These are phyloP conservation scores for Suillia variegata DNA, from an alignment of 2,888 invertebrate genomes.

Conservation along the genomic window DNA sequence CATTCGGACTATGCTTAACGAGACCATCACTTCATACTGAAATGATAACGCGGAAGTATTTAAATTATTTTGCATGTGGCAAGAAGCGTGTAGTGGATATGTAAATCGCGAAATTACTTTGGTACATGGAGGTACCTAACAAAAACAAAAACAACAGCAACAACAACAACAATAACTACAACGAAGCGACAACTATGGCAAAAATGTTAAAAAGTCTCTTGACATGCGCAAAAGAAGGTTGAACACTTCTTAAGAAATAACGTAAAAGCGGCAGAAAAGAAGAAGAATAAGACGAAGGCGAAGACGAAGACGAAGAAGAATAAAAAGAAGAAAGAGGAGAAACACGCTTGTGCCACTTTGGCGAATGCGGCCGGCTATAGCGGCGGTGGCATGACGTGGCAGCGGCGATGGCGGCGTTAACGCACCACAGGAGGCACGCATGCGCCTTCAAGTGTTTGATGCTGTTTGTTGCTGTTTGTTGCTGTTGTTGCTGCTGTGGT, in stretches of 20 bases:
- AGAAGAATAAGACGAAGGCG: neutral
- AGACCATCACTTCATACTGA: too few species aligned
- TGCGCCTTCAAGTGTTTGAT: neutral
- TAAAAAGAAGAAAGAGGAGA: neutral
- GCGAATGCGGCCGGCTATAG: neutral
- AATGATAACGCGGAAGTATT: slow-evolving; percentile 12
- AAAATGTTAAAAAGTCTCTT: slow-evolving; percentile 6
- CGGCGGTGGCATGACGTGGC: neutral
- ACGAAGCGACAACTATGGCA: neutral
- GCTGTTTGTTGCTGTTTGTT: too few species aligned
- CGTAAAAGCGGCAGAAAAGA: neutral
- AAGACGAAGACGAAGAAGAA: neutral
- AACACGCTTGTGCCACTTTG: neutral
- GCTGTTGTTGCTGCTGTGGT: too few species aligned
- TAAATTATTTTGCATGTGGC: slow-evolving; percentile 6
- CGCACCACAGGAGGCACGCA: neutral
- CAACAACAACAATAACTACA: neutral
- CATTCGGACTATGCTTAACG: too few species aligned
- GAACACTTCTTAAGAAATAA: neutral
- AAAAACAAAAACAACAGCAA: neutral
- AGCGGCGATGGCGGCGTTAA: neutral
- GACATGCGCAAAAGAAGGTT: slow-evolving; percentile 9
- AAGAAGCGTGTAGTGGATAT: neutral
- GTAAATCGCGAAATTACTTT: slow-evolving; percentile 1
- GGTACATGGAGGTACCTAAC: neutral